A percentile compares a stretch with the other conserved stretches of the same genome.
Evolutionary conservation across 2,888 invertebrate genomes (phyloP).

Genomic region (Agrotis segetum): DNA sequence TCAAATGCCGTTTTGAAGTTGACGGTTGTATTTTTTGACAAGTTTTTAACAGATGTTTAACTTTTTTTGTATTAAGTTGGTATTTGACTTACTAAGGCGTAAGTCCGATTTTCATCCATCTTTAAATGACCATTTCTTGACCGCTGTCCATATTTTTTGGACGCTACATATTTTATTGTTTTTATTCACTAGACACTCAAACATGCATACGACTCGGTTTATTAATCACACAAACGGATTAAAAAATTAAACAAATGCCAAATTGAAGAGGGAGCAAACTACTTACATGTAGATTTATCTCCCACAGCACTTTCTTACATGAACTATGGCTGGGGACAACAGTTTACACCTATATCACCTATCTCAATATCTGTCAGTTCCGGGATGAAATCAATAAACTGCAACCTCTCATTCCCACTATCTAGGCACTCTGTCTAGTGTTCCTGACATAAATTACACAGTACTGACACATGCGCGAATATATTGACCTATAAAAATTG

Average conservation of each 20-base stretch:
- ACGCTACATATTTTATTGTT: neutral
- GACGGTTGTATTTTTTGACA: no score
- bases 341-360: neutral
- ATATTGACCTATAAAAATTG: slow-evolving; percentile 64
- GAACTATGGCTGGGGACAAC: slow-evolving; percentile 5
- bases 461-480: slow-evolving; percentile 62
- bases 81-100: slow-evolving; percentile 17
- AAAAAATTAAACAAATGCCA: neutral
- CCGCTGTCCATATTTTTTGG: no score
- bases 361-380: slow-evolving; percentile 2
- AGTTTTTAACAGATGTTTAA: no score
- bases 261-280: neutral
- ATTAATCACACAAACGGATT: neutral
- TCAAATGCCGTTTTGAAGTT: no score
- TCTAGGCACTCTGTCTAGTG: slow-evolving; percentile 42
- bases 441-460: slow-evolving; percentile 52
- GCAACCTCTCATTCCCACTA: slow-evolving; percentile 28
- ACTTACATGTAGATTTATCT: slow-evolving; percentile 5
- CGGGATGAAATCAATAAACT: slow-evolving; percentile 40
- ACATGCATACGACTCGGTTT: neutral
- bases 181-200: neutral
- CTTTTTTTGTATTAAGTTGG: no score
- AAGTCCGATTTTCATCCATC: neutral
- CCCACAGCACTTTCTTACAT: neutral
- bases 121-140: neutral